Evolutionary conservation across 2,113 vertebrate species (phyloP).

Genomic region (Archilochus colubris): DNA sequence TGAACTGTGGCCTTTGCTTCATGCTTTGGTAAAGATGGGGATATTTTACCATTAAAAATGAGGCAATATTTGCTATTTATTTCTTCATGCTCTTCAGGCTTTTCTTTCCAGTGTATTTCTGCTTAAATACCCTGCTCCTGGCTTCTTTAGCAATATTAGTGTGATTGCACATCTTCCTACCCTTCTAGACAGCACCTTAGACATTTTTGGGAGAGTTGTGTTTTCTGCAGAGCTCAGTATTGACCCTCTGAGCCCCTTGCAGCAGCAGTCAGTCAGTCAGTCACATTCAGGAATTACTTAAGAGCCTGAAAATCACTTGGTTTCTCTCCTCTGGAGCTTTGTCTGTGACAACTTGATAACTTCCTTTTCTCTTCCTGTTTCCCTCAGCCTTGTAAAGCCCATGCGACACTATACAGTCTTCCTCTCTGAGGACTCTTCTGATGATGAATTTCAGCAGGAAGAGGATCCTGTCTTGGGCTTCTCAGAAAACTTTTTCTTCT

Average conservation of each 20-base stretch:
- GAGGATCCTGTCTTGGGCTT: slow-evolving; percentile 88
- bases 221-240: neutral
- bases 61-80: neutral
- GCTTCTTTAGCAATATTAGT: neutral
- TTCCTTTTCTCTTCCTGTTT: slow-evolving; percentile 73
- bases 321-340: slow-evolving; percentile 3
- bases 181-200: fast-evolving
- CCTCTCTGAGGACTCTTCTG: slow-evolving; percentile 97
- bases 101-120: neutral
- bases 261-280: neutral
- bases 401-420: slow-evolving; percentile 97
- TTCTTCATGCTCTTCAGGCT: neutral
- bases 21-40: neutral
- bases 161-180: fast-evolving
- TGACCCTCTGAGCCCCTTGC: neutral
- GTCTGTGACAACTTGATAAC: slow-evolving; percentile 16
- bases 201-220: neutral
- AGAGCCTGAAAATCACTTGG: neutral
- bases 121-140: neutral
- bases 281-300: neutral
- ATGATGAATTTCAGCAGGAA: slow-evolving; percentile 91
- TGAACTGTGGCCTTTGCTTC: neutral
- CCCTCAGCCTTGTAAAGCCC: slow-evolving; percentile 87
- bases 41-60: neutral
- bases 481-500: slow-evolving; percentile 96